Evolutionary conservation across 2,113 vertebrate genomes (phyloP).

Genomic region (Malurus melanocephalus): DNA sequence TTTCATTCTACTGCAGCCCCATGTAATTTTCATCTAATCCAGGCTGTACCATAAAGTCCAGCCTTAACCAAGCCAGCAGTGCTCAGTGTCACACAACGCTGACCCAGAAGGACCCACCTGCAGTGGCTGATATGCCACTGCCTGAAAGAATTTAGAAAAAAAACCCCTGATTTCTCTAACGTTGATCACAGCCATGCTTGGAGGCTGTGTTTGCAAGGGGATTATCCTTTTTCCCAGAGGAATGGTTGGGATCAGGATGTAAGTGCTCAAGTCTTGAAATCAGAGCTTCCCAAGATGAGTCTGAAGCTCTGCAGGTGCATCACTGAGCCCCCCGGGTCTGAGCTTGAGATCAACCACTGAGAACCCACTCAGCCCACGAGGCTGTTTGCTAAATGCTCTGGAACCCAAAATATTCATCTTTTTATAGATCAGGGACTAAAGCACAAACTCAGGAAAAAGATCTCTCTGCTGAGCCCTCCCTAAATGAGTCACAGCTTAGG

Average conservation of each 20-base stretch:
- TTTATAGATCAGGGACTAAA: neutral
- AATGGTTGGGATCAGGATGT: neutral
- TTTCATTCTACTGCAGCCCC: neutral
- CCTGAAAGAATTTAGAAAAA: neutral
- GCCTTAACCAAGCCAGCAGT: neutral
- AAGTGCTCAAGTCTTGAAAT: neutral
- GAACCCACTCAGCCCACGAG: neutral
- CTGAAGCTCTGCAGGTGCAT: constrained; percentile 12
- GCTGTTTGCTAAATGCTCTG: neutral
- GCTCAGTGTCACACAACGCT: neutral
- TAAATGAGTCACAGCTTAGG: neutral
- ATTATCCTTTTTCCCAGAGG: neutral
- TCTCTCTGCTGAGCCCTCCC: neutral
- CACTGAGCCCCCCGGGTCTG: neutral
- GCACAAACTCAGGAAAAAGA: neutral
- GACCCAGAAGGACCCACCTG: neutral
- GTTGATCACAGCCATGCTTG: neutral
- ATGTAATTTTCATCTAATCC: constrained; percentile 14
- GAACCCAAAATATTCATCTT: neutral
- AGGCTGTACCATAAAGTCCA: neutral
- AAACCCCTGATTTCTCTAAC: neutral
- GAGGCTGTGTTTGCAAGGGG: constrained; percentile 2
- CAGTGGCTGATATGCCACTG: neutral
- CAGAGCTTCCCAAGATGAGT: neutral
- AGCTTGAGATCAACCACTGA: neutral